Evolutionary conservation across 2,888 invertebrate species (phyloP).

Genomic region (Caenorhabditis sinica): DNA sequence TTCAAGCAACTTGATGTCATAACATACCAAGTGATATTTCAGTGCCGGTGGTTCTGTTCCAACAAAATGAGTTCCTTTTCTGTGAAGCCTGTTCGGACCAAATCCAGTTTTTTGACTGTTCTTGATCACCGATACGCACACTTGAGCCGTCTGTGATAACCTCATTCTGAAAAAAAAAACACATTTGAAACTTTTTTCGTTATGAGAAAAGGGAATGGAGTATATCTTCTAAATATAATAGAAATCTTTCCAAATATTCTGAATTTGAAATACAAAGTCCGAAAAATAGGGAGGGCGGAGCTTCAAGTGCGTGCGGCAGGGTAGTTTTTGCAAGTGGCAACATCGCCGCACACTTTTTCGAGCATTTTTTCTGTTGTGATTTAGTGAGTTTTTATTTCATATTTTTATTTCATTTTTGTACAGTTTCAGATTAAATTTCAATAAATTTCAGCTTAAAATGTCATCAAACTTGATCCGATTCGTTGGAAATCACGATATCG

Average conservation of each 20-base stretch:
- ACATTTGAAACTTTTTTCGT: not conserved
- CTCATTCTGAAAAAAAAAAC: constrained; percentile 44
- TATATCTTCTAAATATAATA: too few relatives aligned
- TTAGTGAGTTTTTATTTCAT: too few relatives aligned
- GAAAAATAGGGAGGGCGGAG: constrained; percentile 21
- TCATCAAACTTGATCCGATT: constrained; percentile 74
- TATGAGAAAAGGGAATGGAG: not conserved
- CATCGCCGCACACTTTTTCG: constrained; percentile 25
- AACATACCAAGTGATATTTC: constrained; percentile 80
- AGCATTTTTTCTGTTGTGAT: not conserved
- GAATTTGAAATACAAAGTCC: constrained; percentile 1
- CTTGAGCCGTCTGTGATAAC: constrained; percentile 31
- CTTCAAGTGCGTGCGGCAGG: constrained; percentile 7
- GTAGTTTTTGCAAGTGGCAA: constrained; percentile 7
- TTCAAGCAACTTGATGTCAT: not conserved
- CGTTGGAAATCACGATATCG: constrained; percentile 81
- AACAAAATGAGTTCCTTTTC: constrained; percentile 82
- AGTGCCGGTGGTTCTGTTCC: constrained; percentile 82
- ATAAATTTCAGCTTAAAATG: too few relatives aligned
- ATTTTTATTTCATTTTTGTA: not conserved
- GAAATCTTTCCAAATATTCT: too few relatives aligned
- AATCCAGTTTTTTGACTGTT: constrained; percentile 80
- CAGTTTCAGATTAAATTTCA: not conserved
- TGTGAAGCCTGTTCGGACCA: constrained; percentile 80
- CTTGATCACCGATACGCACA: constrained; percentile 24